These are phyloP conservation scores for Aurelia coerulea DNA, from an alignment of 30 jellyfish, hydroid and myxozoan species.

Conservation along the genomic window DNA sequence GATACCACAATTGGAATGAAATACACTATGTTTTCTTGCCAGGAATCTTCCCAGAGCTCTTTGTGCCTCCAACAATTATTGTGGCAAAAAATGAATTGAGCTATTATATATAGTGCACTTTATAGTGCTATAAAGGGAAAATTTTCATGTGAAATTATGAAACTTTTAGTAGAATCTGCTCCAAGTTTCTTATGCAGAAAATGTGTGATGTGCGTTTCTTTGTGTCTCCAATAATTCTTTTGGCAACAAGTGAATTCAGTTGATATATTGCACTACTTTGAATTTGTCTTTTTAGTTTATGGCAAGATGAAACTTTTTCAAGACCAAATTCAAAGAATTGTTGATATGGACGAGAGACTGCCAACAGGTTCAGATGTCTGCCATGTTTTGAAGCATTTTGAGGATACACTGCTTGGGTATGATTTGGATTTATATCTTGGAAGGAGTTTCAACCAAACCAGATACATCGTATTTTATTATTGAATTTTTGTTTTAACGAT, in stretches of 20 bases:
- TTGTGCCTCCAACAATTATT: too few relatives aligned
- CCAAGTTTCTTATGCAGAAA: too few relatives aligned
- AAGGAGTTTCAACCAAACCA: background rate
- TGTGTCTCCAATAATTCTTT: background rate
- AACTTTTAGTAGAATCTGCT: too few relatives aligned
- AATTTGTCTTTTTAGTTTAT: conserved; percentile 18
- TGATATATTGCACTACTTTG: background rate
- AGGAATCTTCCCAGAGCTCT: too few relatives aligned
- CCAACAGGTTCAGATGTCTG: conserved; percentile 60
- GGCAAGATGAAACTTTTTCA: conserved; percentile 57
- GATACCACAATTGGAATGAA: too few relatives aligned
- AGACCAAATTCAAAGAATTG: conserved; percentile 41
- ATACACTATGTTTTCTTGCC: too few relatives aligned
- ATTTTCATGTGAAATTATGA: too few relatives aligned
- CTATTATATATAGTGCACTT: too few relatives aligned
- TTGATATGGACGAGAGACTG: conserved; percentile 40
- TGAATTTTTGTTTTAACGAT: background rate
- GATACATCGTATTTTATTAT: background rate
- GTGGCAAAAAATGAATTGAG: too few relatives aligned
- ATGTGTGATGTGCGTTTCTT: background rate
- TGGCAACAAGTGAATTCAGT: too few relatives aligned
- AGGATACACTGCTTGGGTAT: conserved; percentile 46
- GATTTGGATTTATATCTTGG: background rate
- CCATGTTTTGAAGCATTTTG: conserved; percentile 32
- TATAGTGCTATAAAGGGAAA: too few relatives aligned